A percentile compares a stretch with the other conserved stretches of the same genome.
Conservation (phyloP, 1,140 invertebrate genomes). For the Plutomurus gul region DNA sequence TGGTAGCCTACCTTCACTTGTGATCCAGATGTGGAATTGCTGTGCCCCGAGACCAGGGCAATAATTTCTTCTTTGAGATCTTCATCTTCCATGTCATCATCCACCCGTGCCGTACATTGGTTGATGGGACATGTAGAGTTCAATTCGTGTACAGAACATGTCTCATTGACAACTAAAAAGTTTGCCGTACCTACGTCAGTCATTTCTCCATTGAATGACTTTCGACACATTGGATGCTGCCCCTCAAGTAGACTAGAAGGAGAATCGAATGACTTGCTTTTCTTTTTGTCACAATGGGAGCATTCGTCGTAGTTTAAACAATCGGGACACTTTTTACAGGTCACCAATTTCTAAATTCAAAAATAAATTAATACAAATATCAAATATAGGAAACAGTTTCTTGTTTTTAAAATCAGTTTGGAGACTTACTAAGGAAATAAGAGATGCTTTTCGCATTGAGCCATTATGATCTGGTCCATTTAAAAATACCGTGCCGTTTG, state of each 20-base stretch:
- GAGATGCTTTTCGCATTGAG: constrained; percentile 37
- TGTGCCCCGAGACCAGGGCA: neutral
- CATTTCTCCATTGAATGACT: neutral
- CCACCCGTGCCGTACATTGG: neutral
- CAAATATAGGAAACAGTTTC: no score
- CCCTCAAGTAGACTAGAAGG: constrained; percentile 3
- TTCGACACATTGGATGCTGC: constrained; percentile 22
- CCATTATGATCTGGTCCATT: neutral
- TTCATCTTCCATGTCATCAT: neutral
- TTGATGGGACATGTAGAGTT: neutral
- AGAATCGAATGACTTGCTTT: neutral
- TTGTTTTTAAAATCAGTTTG: no score
- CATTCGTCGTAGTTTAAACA: neutral
- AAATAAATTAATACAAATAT: no score
- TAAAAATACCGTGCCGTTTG: neutral
- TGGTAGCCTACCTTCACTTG: no score
- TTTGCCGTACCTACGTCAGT: neutral
- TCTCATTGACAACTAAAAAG: neutral
- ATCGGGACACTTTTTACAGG: neutral
- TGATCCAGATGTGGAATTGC: neutral
- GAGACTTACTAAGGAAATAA: constrained; percentile 40
- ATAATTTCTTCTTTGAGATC: constrained; percentile 2
- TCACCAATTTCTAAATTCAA: neutral
- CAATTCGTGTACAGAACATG: neutral
- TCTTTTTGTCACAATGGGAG: neutral